Evolutionary conservation across 2,888 invertebrate species (phyloP).

Genomic region (Pyrrhia umbra): DNA sequence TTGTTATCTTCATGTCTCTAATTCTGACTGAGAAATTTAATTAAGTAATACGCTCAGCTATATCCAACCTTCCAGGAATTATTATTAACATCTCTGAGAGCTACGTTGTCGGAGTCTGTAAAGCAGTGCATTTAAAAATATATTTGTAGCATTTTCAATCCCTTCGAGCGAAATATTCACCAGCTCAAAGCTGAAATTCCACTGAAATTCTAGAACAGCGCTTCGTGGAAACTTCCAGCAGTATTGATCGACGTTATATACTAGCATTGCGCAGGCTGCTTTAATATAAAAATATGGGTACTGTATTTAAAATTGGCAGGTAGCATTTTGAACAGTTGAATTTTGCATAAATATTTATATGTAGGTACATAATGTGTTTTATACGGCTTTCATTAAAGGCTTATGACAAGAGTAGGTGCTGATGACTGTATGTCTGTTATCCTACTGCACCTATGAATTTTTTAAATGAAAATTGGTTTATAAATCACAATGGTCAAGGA

Average conservation of each 20-base stretch:
- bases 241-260: constrained; percentile 12
- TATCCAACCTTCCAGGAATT: not conserved
- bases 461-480: too few relatives aligned
- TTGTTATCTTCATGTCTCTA: too few relatives aligned
- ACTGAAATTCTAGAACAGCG: not conserved
- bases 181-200: not conserved
- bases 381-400: too few relatives aligned
- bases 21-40: not conserved
- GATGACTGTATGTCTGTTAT: too few relatives aligned
- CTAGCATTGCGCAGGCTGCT: not conserved
- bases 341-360: too few relatives aligned
- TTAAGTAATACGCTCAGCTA: not conserved
- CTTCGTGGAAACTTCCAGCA: not conserved
- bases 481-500: too few relatives aligned
- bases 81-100: not conserved
- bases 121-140: not conserved
- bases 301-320: not conserved
- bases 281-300: not conserved
- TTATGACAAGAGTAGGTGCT: too few relatives aligned
- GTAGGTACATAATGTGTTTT: too few relatives aligned
- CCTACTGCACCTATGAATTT: too few relatives aligned
- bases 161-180: not conserved
- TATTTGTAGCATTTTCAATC: constrained; percentile 10
- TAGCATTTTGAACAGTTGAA: constrained; percentile 1
- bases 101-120: not conserved